phyloP scores from a whole-genome alignment of 2,797 vertebrate species.

The Coccyzus lansbergi region DNA sequence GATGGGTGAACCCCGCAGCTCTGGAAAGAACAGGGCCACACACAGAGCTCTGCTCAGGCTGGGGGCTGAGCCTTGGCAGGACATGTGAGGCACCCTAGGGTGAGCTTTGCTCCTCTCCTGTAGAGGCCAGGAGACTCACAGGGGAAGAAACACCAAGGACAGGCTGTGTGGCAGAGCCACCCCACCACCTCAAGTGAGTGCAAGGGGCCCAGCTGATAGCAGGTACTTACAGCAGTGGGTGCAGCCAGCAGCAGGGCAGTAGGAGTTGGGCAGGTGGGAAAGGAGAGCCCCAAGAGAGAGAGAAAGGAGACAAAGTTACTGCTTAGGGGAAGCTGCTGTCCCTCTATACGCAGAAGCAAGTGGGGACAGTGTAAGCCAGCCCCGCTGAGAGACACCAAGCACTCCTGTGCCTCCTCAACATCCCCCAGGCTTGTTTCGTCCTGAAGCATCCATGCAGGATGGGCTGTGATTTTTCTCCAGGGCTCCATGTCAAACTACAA shows the following conservation, averaged over 20 bases:
- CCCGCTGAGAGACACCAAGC: background rate
- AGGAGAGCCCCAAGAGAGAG: background rate
- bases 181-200: background rate
- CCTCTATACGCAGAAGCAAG: background rate
- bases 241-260: background rate
- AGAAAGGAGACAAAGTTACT: slow-evolving; percentile 35
- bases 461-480: background rate
- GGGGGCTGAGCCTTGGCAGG: background rate
- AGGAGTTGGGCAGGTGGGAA: background rate
- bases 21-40: background rate
- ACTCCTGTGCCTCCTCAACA: background rate
- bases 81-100: background rate
- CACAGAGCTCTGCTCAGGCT: background rate
- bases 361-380: background rate
- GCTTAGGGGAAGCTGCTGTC: background rate
- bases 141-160: background rate
- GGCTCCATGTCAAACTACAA: background rate
- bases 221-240: slow-evolving; percentile 37
- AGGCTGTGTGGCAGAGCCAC: background rate
- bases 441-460: background rate
- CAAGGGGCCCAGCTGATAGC: background rate
- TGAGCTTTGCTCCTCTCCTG: background rate
- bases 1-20: background rate
- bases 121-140: background rate
- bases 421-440: rapidly evolving